Percentiles rank a stretch among this genome's conserved stretches.
Conservation (phyloP, 2,797 vertebrate species). For the Poeciliopsis presidionis region DNA sequence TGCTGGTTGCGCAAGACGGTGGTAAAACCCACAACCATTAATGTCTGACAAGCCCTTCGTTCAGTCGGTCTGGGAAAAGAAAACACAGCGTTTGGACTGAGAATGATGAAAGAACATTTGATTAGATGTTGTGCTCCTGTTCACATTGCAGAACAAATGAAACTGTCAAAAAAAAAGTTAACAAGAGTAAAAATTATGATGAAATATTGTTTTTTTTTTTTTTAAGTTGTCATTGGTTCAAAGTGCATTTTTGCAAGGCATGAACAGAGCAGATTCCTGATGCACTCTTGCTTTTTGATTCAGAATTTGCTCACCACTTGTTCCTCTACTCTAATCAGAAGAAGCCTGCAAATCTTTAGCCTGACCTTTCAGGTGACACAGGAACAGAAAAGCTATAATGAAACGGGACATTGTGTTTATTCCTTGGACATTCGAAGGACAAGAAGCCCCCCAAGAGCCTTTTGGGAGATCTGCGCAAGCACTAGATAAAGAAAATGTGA, state of each 20-base stretch:
- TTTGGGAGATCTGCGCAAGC: not conserved
- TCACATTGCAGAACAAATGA: not conserved
- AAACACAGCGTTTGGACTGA: not conserved
- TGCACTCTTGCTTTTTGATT: constrained; percentile 12
- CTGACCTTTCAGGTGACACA: constrained; percentile 22
- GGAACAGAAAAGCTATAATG: constrained; percentile 14
- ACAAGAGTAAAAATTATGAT: not conserved
- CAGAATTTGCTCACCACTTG: constrained; percentile 14
- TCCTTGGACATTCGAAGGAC: constrained; percentile 7
- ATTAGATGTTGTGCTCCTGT: not conserved
- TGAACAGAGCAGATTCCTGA: constrained; percentile 10
- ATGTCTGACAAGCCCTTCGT: constrained; percentile 9
- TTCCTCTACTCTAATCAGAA: constrained; percentile 11
- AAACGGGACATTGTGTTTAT: constrained; percentile 9
- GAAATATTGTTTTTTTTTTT: too few relatives aligned
- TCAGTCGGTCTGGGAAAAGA: constrained; percentile 3
- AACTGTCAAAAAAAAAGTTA: too few relatives aligned
- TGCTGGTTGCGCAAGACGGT: constrained; percentile 17
- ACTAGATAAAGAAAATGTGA: constrained; percentile 11
- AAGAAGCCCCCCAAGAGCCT: not conserved
- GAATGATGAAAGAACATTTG: not conserved
- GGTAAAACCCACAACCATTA: constrained; percentile 23
- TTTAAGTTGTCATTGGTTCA: not conserved
- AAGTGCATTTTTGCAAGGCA: not conserved
- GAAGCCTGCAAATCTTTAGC: constrained; percentile 18